Evolutionary conservation across 2,888 invertebrate genomes (phyloP).

Genomic region (Alloscopus bannaensis): DNA sequence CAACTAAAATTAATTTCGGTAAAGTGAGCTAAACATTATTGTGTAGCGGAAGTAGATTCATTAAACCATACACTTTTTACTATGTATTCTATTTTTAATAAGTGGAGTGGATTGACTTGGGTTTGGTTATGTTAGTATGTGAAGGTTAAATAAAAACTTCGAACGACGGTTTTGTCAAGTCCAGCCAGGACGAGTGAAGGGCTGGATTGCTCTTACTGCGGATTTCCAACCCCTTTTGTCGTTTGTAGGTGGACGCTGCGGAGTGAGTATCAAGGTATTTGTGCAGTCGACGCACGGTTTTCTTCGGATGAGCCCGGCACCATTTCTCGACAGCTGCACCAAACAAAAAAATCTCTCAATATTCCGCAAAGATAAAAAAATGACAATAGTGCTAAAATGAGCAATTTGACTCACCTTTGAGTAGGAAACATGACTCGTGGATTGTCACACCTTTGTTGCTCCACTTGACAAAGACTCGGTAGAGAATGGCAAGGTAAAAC

Average conservation of each 20-base stretch:
- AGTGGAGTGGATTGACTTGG: not conserved
- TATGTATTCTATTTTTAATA: not conserved
- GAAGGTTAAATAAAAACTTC: constrained; percentile 72
- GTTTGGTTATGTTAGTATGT: not conserved
- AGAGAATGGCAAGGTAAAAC: constrained; percentile 76
- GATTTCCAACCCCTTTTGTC: constrained; percentile 65
- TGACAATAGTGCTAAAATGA: not conserved
- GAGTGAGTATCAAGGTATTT: constrained; percentile 69
- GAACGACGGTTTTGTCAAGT: constrained; percentile 72
- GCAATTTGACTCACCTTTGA: constrained; percentile 75
- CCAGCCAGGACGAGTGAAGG: constrained; percentile 69
- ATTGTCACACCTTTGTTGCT: constrained; percentile 77
- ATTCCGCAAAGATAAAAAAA: not conserved
- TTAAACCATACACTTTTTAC: too few species aligned
- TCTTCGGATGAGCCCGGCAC: constrained; percentile 72
- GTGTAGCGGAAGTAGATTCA: too few species aligned
- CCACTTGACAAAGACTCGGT: constrained; percentile 76
- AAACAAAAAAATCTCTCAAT: not conserved
- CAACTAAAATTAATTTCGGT: too few species aligned
- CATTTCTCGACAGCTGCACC: constrained; percentile 73
- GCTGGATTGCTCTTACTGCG: constrained; percentile 58
- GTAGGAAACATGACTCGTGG: constrained; percentile 77
- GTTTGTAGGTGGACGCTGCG: constrained; percentile 44
- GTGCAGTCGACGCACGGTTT: constrained; percentile 67
- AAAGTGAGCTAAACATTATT: too few species aligned